Conservation (phyloP, 2,113 vertebrate genomes). For the Hystrix brachyura region DNA sequence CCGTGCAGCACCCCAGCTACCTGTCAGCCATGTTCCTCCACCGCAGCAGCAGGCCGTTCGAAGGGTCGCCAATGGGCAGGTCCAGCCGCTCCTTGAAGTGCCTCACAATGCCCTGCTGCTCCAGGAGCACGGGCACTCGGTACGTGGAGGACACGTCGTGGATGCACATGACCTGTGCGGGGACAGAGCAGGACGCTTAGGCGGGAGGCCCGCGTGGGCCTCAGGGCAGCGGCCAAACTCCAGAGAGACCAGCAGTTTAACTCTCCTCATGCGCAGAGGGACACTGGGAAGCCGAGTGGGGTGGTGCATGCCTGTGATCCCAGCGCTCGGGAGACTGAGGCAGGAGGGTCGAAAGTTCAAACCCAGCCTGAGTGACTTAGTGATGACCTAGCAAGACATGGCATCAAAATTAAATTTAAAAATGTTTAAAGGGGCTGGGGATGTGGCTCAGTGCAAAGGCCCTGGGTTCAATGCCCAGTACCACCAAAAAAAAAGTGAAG, state of each 20-base stretch:
- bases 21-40: slow-evolving; percentile 92
- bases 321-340: no score
- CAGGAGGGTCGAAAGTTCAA: not conserved
- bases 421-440: not conserved
- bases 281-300: not conserved
- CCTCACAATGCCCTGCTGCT: slow-evolving; percentile 89
- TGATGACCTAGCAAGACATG: not conserved
- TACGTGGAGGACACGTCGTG: slow-evolving; percentile 91
- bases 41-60: slow-evolving; percentile 88
- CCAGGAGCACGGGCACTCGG: slow-evolving; percentile 90
- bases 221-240: not conserved
- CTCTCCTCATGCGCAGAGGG: not conserved
- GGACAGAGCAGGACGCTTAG: slow-evolving; percentile 51
- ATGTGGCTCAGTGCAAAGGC: not conserved
- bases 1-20: slow-evolving; percentile 75
- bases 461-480: not conserved
- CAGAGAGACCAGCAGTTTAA: not conserved
- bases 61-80: slow-evolving; percentile 88
- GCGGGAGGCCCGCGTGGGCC: not conserved
- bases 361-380: not conserved
- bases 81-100: slow-evolving; percentile 90
- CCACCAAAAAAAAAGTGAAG: not conserved
- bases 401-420: not conserved
- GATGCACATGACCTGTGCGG: slow-evolving; percentile 90
- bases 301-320: not conserved